These are phyloP conservation scores for Oligia strigilis DNA, from an alignment of 2,888 invertebrate genomes.

Conservation along the genomic window DNA sequence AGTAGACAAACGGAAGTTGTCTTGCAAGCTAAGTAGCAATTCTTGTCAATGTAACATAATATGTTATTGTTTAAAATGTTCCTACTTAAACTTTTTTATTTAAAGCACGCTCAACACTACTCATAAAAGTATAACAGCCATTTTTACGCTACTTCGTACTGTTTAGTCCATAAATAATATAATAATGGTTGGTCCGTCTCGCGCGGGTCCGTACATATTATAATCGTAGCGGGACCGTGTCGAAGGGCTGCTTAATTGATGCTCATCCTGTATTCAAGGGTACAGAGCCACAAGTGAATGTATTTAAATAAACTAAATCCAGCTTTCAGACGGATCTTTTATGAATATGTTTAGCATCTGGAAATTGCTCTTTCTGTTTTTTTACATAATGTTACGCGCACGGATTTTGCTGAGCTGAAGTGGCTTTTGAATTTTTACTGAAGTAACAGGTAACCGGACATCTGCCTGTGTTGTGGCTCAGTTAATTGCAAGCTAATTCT, in stretches of 20 bases:
- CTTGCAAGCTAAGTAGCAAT: not conserved
- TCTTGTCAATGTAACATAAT: not conserved
- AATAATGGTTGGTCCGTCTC: slow-evolving; percentile 56
- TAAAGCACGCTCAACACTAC: slow-evolving; percentile 25
- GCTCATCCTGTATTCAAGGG: slow-evolving; percentile 84
- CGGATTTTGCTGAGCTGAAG: not conserved
- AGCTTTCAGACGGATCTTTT: slow-evolving; percentile 53
- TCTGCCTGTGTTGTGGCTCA: not conserved
- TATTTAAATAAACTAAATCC: slow-evolving; percentile 72
- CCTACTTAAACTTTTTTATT: slow-evolving; percentile 21
- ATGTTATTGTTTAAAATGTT: slow-evolving; percentile 3
- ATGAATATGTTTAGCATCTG: slow-evolving; percentile 50
- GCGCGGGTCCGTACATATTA: slow-evolving; percentile 49
- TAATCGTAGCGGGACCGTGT: slow-evolving; percentile 68
- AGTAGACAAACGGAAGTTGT: not conserved
- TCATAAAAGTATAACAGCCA: slow-evolving; percentile 39
- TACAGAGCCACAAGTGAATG: slow-evolving; percentile 79
- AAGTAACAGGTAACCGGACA: not conserved
- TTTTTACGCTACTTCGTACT: slow-evolving; percentile 47
- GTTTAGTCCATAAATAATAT: slow-evolving; percentile 66
- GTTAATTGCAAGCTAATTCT: slow-evolving; percentile 10
- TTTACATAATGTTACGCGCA: slow-evolving; percentile 16
- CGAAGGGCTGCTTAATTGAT: slow-evolving; percentile 82
- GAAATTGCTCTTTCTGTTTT: slow-evolving; percentile 38
- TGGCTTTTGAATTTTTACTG: slow-evolving; percentile 20